Evolutionary conservation across 2,113 vertebrate genomes (phyloP), one percentile per base, ranked within the genome.

Genomic region (Galbula dea): DNA sequence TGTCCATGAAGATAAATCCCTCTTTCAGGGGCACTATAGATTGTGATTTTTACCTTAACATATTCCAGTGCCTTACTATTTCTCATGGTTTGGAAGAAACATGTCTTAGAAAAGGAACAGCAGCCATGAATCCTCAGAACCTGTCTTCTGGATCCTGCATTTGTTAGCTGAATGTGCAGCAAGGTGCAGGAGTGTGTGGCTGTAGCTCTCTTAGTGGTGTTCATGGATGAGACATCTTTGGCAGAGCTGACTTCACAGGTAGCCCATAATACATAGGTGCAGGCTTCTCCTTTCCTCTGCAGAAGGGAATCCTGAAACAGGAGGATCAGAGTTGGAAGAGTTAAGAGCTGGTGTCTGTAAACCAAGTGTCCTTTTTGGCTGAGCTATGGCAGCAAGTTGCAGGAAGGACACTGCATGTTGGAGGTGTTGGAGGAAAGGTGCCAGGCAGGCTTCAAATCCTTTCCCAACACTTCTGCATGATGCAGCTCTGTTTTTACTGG

Each of bases 21-120:
- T 96, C 91, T 51, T 80, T 91, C 36, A 29, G 27, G 10, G 30
- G 12, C 10, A 39, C 71, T 71, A 59, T 37, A 75, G 49, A 76
- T 76, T 12, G 2, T 80, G 52, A 20, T 4, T n/a, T 85, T 83
- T 90, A 68, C 89, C 68, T n/a, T 72, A 68, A 69, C 23, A 27
- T 91, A 88, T 93, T 89, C 55, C 48, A 82, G 78, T 51, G 18
- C 27, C 23, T 22, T 63, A 37, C 51, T 12, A 45, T 93, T 93
- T 94, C 92, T 96, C 49, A 55, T 45, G 36, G 59, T 76, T 81
- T 79, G 66, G 49, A 59, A 80, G 58, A 92, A 88, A 83, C 68
- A 20, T 7, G 12, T 62, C 68, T 78, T 88, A 29, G 54, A 46
- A 79, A 82, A 41, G 46, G 19, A 90, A 32, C 21, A 63, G 15